These are phyloP conservation scores for Nycteola revayana DNA, from an alignment of 2,888 invertebrate species.

Conservation along the genomic window DNA sequence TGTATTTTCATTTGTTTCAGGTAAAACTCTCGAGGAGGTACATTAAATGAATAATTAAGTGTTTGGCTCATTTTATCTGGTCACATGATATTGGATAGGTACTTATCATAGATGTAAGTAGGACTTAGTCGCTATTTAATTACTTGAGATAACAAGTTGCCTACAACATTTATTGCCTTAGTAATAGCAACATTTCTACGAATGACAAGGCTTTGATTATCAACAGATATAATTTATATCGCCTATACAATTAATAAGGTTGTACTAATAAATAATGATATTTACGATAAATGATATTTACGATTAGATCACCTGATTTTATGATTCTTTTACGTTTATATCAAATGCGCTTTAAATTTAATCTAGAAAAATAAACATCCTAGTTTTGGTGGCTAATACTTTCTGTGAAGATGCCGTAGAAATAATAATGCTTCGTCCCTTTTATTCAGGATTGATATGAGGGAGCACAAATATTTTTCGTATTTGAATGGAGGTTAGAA, in stretches of 20 bases:
- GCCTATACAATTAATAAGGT: too few species aligned
- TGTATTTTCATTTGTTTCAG: conserved; percentile 40
- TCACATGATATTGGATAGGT: conserved; percentile 7
- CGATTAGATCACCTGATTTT: too few species aligned
- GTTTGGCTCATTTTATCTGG: conserved; percentile 42
- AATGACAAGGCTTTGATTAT: too few species aligned
- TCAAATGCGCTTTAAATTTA: too few species aligned
- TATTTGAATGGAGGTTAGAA: conserved; percentile 37
- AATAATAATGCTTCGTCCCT: conserved; percentile 8
- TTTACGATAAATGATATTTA: too few species aligned
- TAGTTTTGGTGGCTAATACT: conserved; percentile 11
- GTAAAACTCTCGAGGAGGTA: conserved; percentile 24
- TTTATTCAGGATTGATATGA: conserved; percentile 15
- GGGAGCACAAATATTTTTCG: conserved; percentile 31
- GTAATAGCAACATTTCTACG: too few species aligned
- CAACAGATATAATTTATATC: too few species aligned
- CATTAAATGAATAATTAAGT: conserved; percentile 2
- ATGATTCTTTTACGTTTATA: conserved; percentile 12
- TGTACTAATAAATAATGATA: too few species aligned
- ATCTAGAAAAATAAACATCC: conserved; percentile 24
- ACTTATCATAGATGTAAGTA: too few species aligned
- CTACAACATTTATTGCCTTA: too few species aligned
- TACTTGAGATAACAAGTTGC: too few species aligned
- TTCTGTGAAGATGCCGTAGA: conserved; percentile 6
- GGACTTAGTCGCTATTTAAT: too few species aligned